Conservation (phyloP, 2,113 vertebrate genomes). For the Archocentrus centrarchus region DNA sequence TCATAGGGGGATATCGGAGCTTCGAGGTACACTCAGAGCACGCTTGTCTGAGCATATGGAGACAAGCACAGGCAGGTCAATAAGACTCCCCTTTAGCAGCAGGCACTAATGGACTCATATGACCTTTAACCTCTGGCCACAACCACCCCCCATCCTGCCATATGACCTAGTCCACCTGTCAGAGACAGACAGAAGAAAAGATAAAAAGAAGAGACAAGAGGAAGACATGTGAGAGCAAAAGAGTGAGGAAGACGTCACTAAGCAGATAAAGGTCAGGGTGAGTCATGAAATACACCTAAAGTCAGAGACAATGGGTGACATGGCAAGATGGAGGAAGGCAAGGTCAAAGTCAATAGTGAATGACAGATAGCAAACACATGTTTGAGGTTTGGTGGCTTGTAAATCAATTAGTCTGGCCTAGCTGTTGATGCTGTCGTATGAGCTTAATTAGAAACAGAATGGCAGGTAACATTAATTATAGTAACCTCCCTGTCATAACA, state of each 20-base stretch:
- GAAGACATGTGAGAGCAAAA: not conserved
- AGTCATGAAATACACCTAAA: not conserved
- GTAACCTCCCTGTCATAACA: slow-evolving; percentile 67
- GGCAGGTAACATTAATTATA: slow-evolving; percentile 75
- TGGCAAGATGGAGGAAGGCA: not conserved
- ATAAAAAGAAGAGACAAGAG: not conserved
- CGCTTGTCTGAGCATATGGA: slow-evolving; percentile 51
- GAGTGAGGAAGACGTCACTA: not conserved
- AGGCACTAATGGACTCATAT: slow-evolving; percentile 70
- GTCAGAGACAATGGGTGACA: not conserved
- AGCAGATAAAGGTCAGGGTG: not conserved
- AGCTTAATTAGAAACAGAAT: slow-evolving; percentile 66
- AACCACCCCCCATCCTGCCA: slow-evolving; percentile 31
- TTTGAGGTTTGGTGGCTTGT: slow-evolving; percentile 35
- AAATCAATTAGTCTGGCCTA: slow-evolving; percentile 69
- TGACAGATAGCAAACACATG: slow-evolving; percentile 50
- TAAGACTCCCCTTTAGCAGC: slow-evolving; percentile 50
- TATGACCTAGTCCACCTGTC: slow-evolving; percentile 66
- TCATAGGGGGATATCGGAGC: not conserved
- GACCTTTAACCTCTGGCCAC: slow-evolving; percentile 67
- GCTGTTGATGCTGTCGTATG: slow-evolving; percentile 57
- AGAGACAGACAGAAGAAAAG: not conserved
- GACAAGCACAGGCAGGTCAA: slow-evolving; percentile 59
- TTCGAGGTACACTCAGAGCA: not conserved
- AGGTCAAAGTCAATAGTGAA: slow-evolving; percentile 3